These are phyloP conservation scores for Macroramphosus scolopax DNA, from an alignment of 2,797 vertebrate species.

Conservation along the genomic window DNA sequence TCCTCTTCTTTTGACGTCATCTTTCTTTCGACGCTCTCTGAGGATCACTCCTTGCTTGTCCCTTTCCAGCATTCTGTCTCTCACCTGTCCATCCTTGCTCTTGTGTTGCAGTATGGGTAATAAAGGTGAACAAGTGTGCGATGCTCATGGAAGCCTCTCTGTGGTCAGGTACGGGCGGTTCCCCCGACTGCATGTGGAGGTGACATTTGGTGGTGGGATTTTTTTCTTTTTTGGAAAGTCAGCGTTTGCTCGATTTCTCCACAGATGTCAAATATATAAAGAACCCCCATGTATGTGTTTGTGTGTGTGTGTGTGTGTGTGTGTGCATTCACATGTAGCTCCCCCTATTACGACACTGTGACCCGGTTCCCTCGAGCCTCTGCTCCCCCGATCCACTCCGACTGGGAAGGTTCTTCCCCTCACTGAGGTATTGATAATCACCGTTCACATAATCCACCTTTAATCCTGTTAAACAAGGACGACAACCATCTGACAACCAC, in stretches of 20 bases:
- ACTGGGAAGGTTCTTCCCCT: slow-evolving; percentile 54
- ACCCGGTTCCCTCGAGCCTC: slow-evolving; percentile 77
- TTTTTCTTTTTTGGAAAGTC: background rate
- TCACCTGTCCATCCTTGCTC: slow-evolving; percentile 39
- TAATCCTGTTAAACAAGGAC: background rate
- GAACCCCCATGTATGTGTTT: slow-evolving; percentile 18
- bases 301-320: slow-evolving; percentile 13
- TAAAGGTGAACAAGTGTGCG: slow-evolving; percentile 82
- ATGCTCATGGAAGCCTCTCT: slow-evolving; percentile 80
- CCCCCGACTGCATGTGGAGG: too few species aligned
- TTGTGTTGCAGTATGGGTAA: slow-evolving; percentile 83
- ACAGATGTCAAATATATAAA: slow-evolving; percentile 17
- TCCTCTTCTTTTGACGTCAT: slow-evolving; percentile 9
- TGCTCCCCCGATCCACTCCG: slow-evolving; percentile 67
- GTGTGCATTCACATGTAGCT: slow-evolving; percentile 51
- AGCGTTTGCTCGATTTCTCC: slow-evolving; percentile 8
- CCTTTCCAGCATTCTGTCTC: slow-evolving; percentile 15
- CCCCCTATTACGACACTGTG: slow-evolving; percentile 75
- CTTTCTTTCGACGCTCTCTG: slow-evolving; percentile 7
- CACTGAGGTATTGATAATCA: slow-evolving; percentile 61
- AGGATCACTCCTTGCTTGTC: slow-evolving; percentile 24
- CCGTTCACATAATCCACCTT: slow-evolving; percentile 19
- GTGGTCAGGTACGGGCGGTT: slow-evolving; percentile 88
- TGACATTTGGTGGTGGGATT: too few species aligned
- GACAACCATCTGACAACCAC: slow-evolving; percentile 14